Evolutionary conservation across 1,140 invertebrate species (phyloP).

Genomic region (Anastrepha ludens): DNA sequence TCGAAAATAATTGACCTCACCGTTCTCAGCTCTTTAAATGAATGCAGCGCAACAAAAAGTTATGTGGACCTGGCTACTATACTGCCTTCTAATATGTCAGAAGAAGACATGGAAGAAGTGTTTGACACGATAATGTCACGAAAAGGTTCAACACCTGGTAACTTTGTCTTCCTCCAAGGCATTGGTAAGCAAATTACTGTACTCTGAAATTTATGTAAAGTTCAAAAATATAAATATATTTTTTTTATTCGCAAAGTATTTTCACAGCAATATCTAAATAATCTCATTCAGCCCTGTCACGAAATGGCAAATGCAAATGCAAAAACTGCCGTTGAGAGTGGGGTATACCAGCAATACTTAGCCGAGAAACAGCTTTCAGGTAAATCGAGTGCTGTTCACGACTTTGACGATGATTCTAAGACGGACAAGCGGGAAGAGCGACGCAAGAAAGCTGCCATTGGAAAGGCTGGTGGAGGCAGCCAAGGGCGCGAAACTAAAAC

Average conservation of each 20-base stretch:
- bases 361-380: constrained; percentile 78
- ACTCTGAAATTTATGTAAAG: constrained; percentile 35
- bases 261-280: constrained; percentile 81
- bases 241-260: constrained; percentile 73
- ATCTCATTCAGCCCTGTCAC: constrained; percentile 82
- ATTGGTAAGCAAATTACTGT: constrained; percentile 72
- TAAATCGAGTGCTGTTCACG: constrained; percentile 61
- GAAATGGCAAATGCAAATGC: constrained; percentile 83
- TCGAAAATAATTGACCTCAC: constrained; percentile 69
- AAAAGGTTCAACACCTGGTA: constrained; percentile 74
- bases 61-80: constrained; percentile 88
- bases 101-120: constrained; percentile 84
- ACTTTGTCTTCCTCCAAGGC: constrained; percentile 76
- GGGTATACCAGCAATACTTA: constrained; percentile 80
- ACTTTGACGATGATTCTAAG: constrained; percentile 75
- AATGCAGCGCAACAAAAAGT: constrained; percentile 83
- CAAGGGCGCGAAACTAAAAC: constrained; percentile 97
- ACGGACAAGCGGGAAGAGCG: constrained; percentile 89
- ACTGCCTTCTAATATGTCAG: constrained; percentile 86
- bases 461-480: constrained; percentile 91
- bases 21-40: constrained; percentile 84
- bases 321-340: constrained; percentile 81
- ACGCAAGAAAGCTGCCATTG: constrained; percentile 88
- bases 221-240: not conserved
- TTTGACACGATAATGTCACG: constrained; percentile 80